phyloP scores from a whole-genome alignment of 2,888 invertebrate genomes.

The Seladonia tumulorum region DNA sequence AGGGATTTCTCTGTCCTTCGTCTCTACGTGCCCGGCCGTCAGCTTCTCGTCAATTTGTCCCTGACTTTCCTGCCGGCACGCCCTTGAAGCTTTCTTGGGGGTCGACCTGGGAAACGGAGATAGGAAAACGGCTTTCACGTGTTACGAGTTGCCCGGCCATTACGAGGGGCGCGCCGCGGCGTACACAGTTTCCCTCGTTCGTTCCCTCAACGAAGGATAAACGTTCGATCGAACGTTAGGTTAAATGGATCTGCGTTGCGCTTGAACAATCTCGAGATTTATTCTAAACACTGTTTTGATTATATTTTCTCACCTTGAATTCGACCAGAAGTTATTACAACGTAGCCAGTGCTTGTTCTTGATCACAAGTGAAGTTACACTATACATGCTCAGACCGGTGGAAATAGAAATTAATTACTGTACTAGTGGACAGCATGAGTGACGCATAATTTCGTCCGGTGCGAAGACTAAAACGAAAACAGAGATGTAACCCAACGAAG shows the following conservation, averaged over 20 bases:
- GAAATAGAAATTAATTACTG: not conserved
- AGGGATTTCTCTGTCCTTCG: slow-evolving; percentile 36
- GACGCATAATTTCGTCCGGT: not conserved
- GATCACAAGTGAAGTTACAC: not conserved
- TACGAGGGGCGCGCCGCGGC: slow-evolving; percentile 1
- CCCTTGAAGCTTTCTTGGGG: slow-evolving; percentile 31
- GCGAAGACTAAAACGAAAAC: not conserved
- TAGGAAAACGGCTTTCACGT: slow-evolving; percentile 47
- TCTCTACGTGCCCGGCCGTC: slow-evolving; percentile 36
- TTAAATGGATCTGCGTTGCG: not conserved
- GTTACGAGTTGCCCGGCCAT: slow-evolving; percentile 46
- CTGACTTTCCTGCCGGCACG: slow-evolving; percentile 16
- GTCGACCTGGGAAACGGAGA: slow-evolving; percentile 45
- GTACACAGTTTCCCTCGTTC: slow-evolving; percentile 1
- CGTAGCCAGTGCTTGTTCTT: too few relatives aligned
- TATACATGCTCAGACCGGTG: not conserved
- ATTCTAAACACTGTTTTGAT: not conserved
- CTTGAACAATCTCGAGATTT: not conserved
- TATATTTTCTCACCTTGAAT: not conserved
- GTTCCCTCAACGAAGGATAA: slow-evolving; percentile 16
- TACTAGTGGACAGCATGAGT: not conserved
- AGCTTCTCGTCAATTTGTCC: slow-evolving; percentile 53
- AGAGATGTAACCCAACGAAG: not conserved
- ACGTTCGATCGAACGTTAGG: slow-evolving; percentile 20
- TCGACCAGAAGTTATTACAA: not conserved